Percentiles rank a stretch among this genome's conserved stretches.
These are phyloP conservation scores for Lacanobia wlatinum DNA, from an alignment of 2,888 invertebrate species.

Conservation along the genomic window DNA sequence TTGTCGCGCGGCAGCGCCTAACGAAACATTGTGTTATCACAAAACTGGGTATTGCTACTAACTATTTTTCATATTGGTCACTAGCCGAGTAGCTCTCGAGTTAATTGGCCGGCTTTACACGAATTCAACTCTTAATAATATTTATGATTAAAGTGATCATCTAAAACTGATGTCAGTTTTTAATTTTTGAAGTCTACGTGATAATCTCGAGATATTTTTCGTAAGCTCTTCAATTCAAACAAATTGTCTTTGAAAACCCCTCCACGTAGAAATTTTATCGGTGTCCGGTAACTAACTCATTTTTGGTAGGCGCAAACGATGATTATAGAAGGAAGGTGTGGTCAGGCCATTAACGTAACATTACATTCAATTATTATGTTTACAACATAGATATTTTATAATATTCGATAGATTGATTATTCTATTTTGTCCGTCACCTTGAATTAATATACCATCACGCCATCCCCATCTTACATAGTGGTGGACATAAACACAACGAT, in stretches of 20 bases:
- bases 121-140: not conserved
- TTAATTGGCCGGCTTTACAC: not conserved
- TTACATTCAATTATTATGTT: not conserved
- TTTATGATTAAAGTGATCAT: not conserved
- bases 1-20: not conserved
- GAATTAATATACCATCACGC: not conserved
- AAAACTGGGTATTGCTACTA: not conserved
- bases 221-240: not conserved
- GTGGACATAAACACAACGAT: not conserved
- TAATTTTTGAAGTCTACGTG: not conserved
- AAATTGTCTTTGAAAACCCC: no score
- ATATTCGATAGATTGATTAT: not conserved
- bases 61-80: not conserved
- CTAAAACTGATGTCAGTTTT: not conserved
- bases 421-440: slow-evolving; percentile 9
- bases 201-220: no score
- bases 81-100: not conserved
- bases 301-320: not conserved
- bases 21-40: not conserved
- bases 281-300: not conserved
- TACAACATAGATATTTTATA: not conserved
- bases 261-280: not conserved
- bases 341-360: not conserved
- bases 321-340: not conserved
- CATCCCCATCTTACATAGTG: no score